Percentiles rank a stretch among this genome's conserved stretches.
These are phyloP conservation scores for Bhutanitis thaidina DNA, from an alignment of 2,888 invertebrate genomes.

Conservation along the genomic window DNA sequence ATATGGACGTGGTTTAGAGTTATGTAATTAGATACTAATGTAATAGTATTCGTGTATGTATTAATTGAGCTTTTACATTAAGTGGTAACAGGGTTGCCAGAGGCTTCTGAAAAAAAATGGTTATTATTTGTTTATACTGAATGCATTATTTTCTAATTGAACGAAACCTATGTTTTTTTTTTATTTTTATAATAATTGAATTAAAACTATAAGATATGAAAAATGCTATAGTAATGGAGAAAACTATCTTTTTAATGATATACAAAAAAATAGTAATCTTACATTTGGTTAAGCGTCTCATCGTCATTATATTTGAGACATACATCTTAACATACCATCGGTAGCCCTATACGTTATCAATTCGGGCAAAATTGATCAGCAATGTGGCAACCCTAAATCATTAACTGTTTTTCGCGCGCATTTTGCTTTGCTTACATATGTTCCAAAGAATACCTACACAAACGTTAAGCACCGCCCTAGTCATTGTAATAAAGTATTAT, in stretches of 20 bases:
- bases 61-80: conserved; percentile 40
- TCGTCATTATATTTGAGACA: no score
- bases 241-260: no score
- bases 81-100: conserved; percentile 26
- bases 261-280: no score
- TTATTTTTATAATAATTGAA: no score
- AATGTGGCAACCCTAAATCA: conserved; percentile 7
- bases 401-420: conserved; percentile 1
- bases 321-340: no score
- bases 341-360: no score
- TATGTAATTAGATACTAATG: conserved; percentile 48
- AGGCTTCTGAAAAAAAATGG: background rate
- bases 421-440: conserved; percentile 14
- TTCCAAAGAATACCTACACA: background rate
- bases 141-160: no score
- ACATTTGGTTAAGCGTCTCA: no score
- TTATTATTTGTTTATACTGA: background rate
- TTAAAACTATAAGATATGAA: no score
- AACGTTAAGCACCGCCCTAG: conserved; percentile 19
- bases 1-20: conserved; percentile 60
- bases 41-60: conserved; percentile 40
- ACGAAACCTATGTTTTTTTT: no score
- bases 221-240: no score
- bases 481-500: conserved; percentile 24
- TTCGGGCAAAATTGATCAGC: no score